Base-by-base conservation (phyloP, 2,888 invertebrate species). In the Diarsia mendica region DNA sequence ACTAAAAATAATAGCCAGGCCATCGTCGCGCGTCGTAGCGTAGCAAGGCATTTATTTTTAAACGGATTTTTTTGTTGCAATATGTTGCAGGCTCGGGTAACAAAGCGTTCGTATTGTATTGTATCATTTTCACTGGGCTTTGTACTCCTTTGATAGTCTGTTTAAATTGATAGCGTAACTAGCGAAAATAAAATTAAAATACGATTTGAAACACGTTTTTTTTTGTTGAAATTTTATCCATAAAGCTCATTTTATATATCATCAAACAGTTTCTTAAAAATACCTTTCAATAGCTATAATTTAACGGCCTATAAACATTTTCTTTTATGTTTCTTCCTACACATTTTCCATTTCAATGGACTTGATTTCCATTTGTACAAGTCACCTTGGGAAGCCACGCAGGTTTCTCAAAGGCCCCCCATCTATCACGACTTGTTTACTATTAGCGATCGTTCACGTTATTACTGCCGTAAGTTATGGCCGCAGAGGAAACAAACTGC, bases 361-460 rank as follows among this genome's bases (percentile, higher is more conserved):
- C 51, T 64, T 60, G n/a, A 51, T 61, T 67, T 60, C 67, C 61
- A 70, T 76, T 80, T 67, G 33, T 67, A 71, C 48, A n/a, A 60
- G 58, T 58, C 64, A 58, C 64, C 10, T 64, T 44, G 11, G 6
- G 39, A 60, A 71, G 53, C 81, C 61, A 58, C 39, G 20, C 23
- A 64, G 78, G 73, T 74, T 68, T 71, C 51, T 69, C 55, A 66
- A 81, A 60, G 51, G 20, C 46, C 33, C 60, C n/a, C 58, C 71
- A 79, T 82, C 28, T 74, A 79, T 82, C 66, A 68, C 18, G 49
- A 48, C 67, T 68, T 74, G 66, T 79, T 82, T 82, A 68, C 83
- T 82, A 82, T 79, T 71, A 75, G 65, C 67, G 65, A 58, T 83
- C n/a, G 66, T 77, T 75, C 79, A 68, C 75, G 66, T 69, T 72